Base-by-base conservation (phyloP, 2,113 vertebrate genomes). In the Hippocampus barbouri region DNA sequence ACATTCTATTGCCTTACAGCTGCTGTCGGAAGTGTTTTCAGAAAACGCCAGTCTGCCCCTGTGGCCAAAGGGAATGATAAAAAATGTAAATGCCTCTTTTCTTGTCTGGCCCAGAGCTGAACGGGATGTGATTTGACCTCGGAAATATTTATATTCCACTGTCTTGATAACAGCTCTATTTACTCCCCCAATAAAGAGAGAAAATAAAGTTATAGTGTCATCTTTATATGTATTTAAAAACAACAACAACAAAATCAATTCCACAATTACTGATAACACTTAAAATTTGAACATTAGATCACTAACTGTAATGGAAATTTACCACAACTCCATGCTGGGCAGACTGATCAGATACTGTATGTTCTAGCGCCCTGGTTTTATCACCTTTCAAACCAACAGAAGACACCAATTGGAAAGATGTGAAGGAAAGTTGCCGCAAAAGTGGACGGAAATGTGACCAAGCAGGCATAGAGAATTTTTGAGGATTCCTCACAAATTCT, bases 61-160 rank as follows among this genome's bases (percentile, higher is more conserved):
- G 66, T 87, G 73, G 85, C 88, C 89, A 83, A 80, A 75, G 86
- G 67, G 27, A 45, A 56, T 79, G 56, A 89, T 90, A 75, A 87
- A 89, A 90, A 88, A 90, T 92, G 88, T 82, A 91, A 83, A 75
- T 9, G 47, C 76, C 66, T 78, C 45, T 15, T n/a, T 72, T 80
- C 73, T 66, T 2, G 56, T 21, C 60, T 75, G 41, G 20, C 34
- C 73, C 80, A 34, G 43, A 78, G 70, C 75, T 63, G 68, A 73
- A 78, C 70, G 7, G 53, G 62, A 80, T 43, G 79, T 66, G 77
- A 83, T 82, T 83, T 72, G 72, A 71, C 73, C 47, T 79, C 0
- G 16, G 69, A 84, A 78, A 83, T 73, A 80, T 83, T 40, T 30
- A 34, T 86, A 79, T 83, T 83, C 79, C 70, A 72, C 68, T 34